These are phyloP conservation scores for Campoplex capitator DNA, from an alignment of 2,888 invertebrate species.

Conservation along the genomic window DNA sequence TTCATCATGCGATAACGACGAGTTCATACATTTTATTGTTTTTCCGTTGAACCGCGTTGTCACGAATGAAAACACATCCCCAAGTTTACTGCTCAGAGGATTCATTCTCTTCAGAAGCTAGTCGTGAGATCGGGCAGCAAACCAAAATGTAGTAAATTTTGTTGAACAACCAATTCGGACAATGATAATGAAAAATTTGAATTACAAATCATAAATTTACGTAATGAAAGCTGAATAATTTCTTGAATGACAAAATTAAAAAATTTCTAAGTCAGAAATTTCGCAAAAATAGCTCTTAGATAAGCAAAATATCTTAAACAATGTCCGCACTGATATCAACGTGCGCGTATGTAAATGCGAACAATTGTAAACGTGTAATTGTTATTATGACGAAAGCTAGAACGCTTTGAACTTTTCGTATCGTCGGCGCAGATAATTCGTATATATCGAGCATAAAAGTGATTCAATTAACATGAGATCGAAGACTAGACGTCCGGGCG, in stretches of 20 bases:
- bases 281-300: neutral
- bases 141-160: neutral
- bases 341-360: neutral
- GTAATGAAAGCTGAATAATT: neutral
- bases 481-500: neutral
- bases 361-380: constrained; percentile 35
- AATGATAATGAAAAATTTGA: neutral
- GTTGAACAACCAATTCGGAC: neutral
- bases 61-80: too few species aligned
- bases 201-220: neutral
- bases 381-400: neutral
- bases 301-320: neutral
- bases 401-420: constrained; percentile 8
- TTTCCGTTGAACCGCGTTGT: too few species aligned
- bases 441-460: constrained; percentile 32
- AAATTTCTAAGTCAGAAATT: neutral
- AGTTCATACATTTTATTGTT: too few species aligned
- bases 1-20: too few species aligned
- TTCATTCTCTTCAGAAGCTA: too few species aligned
- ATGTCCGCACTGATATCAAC: neutral
- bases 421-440: constrained; percentile 37
- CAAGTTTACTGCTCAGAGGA: too few species aligned
- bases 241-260: neutral
- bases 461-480: constrained; percentile 29
- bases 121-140: neutral